A percentile compares a stretch with the other conserved stretches of the same genome.
Evolutionary conservation across 2,113 vertebrate genomes (phyloP).

Genomic region (Cyanistes caeruleus): DNA sequence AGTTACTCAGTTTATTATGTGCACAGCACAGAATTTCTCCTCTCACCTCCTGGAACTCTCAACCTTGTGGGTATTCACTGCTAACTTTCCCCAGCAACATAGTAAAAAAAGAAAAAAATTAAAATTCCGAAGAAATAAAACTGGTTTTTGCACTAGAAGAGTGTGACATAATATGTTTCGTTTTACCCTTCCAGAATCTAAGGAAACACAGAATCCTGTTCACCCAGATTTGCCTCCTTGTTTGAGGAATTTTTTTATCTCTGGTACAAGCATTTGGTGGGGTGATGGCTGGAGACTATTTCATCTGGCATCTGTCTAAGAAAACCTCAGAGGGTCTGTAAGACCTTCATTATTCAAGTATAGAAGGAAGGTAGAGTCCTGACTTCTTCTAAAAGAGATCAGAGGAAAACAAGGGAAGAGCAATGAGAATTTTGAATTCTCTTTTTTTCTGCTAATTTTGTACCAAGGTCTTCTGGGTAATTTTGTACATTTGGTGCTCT

Average conservation of each 20-base stretch:
- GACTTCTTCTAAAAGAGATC: neutral
- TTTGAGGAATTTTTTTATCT: conserved; percentile 1
- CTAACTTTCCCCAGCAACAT: neutral
- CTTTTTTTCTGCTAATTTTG: neutral
- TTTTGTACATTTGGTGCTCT: neutral
- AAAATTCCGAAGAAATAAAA: neutral
- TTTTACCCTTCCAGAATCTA: neutral
- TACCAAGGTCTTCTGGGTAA: neutral
- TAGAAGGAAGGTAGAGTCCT: neutral
- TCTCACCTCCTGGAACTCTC: neutral
- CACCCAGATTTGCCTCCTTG: neutral
- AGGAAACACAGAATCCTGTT: neutral
- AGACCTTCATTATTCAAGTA: neutral
- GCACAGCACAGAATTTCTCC: neutral
- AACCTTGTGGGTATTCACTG: neutral
- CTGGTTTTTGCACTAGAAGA: neutral
- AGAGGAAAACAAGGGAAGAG: neutral
- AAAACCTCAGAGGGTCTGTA: neutral
- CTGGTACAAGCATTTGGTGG: neutral
- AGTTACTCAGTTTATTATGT: neutral
- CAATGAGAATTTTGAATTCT: neutral
- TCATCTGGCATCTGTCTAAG: neutral
- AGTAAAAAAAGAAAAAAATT: neutral
- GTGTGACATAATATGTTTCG: neutral
- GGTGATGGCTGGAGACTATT: neutral